phyloP scores from a whole-genome alignment of 1,140 invertebrate genomes.

The Babylonia areolata region DNA sequence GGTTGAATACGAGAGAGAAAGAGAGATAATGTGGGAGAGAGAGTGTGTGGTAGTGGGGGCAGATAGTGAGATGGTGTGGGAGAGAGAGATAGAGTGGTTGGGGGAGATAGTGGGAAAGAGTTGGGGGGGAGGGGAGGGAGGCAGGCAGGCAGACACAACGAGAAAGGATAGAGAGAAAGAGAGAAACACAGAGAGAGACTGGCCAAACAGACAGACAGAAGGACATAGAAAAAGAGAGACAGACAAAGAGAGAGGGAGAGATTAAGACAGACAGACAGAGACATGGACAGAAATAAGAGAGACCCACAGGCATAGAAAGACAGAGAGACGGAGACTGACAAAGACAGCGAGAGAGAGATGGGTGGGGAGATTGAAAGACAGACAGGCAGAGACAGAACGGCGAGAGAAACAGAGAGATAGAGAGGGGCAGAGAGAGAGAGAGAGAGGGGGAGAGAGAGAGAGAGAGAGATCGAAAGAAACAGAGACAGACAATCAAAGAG shows the following conservation, averaged over 20 bases:
- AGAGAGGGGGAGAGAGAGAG: background rate
- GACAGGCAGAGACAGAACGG: background rate
- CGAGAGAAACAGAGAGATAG: too few relatives aligned
- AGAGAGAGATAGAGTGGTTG: background rate
- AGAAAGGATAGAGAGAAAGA: background rate
- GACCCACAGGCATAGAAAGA: too few relatives aligned
- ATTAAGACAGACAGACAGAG: background rate
- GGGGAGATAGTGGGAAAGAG: background rate
- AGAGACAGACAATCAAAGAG: too few relatives aligned
- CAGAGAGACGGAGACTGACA: too few relatives aligned
- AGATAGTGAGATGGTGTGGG: too few relatives aligned
- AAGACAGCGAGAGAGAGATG: too few relatives aligned
- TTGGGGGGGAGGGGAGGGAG: background rate
- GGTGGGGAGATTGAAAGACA: background rate
- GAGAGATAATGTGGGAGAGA: background rate
- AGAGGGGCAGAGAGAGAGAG: too few relatives aligned
- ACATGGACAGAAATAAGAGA: too few relatives aligned
- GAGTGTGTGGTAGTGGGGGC: too few relatives aligned
- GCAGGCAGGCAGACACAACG: background rate
- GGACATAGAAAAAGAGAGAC: background rate
- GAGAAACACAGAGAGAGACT: background rate
- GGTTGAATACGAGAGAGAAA: background rate
- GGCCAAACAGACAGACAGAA: too few relatives aligned
- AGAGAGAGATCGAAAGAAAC: background rate
- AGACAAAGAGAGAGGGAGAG: background rate